Conservation (phyloP, 2,888 invertebrate genomes). For the Trachelus stipa region DNA sequence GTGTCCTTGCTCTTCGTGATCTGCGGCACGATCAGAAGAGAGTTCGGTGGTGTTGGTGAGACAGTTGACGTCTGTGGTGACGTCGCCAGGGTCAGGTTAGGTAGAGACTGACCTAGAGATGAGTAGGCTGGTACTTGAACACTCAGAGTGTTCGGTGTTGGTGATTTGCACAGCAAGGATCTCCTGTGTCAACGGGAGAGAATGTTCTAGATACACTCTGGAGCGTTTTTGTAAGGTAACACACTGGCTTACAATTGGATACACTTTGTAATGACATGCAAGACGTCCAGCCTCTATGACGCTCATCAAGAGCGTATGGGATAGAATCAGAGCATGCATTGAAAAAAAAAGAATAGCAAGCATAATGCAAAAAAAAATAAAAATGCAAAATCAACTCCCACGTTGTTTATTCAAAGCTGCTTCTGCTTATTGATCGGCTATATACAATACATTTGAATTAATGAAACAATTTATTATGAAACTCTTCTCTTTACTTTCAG, state of each 20-base stretch:
- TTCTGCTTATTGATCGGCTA: not conserved
- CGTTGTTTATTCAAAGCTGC: not conserved
- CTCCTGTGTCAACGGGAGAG: slow-evolving; percentile 48
- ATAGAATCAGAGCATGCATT: slow-evolving; percentile 9
- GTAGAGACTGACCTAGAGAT: slow-evolving; percentile 82
- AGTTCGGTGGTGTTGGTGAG: slow-evolving; percentile 64
- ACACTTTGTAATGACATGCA: not conserved
- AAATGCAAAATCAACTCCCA: not conserved
- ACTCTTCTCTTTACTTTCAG: not conserved
- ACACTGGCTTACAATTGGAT: not conserved
- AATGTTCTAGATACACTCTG: not conserved
- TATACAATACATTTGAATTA: not conserved
- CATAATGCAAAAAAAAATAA: not conserved
- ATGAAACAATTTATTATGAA: not conserved
- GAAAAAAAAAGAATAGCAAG: not conserved
- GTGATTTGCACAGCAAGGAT: slow-evolving; percentile 64
- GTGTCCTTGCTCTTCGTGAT: slow-evolving; percentile 66
- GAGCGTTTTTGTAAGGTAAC: not conserved
- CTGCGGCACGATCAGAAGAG: slow-evolving; percentile 65
- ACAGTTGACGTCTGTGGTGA: slow-evolving; percentile 64
- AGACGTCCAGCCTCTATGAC: not conserved
- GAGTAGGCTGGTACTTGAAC: slow-evolving; percentile 77
- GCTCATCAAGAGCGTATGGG: not conserved
- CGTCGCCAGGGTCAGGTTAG: slow-evolving; percentile 74
- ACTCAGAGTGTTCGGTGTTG: slow-evolving; percentile 79